Evolutionary conservation across 1,140 invertebrate species (phyloP).

Genomic region (Listronotus oregonensis): DNA sequence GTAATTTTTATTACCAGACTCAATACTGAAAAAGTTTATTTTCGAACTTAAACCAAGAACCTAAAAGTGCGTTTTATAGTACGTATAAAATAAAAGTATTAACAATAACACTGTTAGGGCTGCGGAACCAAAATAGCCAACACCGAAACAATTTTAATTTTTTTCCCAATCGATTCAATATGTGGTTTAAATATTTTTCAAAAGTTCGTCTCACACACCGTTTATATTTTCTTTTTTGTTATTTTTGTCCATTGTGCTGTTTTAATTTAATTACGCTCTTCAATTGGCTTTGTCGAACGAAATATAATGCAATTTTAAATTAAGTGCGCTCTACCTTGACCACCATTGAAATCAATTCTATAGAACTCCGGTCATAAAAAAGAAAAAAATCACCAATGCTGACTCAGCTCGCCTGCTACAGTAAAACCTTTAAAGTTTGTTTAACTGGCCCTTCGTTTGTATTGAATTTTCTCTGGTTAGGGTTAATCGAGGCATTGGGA

Average conservation of each 20-base stretch:
- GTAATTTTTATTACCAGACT: no score
- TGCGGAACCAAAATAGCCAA: no score
- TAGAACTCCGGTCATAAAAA: conserved; percentile 13
- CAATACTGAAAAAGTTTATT: no score
- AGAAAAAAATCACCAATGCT: conserved; percentile 20
- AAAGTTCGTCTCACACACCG: no score
- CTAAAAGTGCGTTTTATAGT: no score
- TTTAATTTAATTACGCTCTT: conserved; percentile 34
- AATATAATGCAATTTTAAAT: conserved; percentile 38
- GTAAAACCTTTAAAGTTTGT: conserved; percentile 30
- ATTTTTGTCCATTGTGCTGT: conserved; percentile 17
- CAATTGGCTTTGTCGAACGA: conserved; percentile 27
- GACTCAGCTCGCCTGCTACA: conserved; percentile 17
- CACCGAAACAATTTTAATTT: no score
- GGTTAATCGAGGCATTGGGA: conserved; percentile 2
- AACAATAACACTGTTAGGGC: no score
- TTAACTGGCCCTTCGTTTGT: conserved; percentile 20
- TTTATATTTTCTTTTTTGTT: conserved; percentile 8
- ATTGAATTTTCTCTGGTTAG: conserved; percentile 23
- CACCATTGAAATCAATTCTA: conserved; percentile 33
- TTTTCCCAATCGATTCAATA: no score
- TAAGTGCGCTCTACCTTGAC: conserved; percentile 39
- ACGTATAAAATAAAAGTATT: no score
- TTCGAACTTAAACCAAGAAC: no score
- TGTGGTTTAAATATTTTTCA: no score